phyloP scores from a whole-genome alignment of 2,888 invertebrate genomes.

The Cheilosia grossa region DNA sequence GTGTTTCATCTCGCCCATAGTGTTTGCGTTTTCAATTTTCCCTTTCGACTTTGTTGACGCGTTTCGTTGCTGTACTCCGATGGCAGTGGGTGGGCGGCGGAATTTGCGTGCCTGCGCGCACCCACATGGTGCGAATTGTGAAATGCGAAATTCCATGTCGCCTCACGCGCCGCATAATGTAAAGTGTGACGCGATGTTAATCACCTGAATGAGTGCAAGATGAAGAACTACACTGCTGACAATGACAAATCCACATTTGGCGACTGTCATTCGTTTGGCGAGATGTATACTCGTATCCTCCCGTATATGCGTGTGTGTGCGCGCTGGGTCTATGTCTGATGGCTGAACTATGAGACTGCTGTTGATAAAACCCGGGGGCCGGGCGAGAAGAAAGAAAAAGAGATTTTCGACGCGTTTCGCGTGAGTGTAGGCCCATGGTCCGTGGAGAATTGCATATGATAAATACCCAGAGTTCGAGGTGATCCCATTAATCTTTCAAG shows the following conservation, averaged over 20 bases:
- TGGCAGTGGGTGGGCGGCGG: conserved; percentile 48
- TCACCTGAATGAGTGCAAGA: conserved; percentile 81
- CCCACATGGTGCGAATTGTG: conserved; percentile 56
- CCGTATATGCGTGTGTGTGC: conserved; percentile 4
- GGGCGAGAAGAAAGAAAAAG: conserved; percentile 1
- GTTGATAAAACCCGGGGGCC: conserved; percentile 9
- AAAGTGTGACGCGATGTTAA: conserved; percentile 79
- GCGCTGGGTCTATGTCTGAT: conserved; percentile 22
- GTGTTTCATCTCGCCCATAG: conserved; percentile 39
- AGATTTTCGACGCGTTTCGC: conserved; percentile 61
- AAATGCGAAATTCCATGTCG: conserved; percentile 74
- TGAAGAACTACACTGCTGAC: conserved; percentile 81
- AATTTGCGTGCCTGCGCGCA: conserved; percentile 62
- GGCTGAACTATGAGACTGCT: conserved; percentile 35
- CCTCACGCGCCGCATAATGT: conserved; percentile 69
- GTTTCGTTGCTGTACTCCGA: conserved; percentile 9
- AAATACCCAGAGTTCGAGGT: conserved; percentile 74
- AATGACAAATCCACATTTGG: conserved; percentile 82
- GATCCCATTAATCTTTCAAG: conserved; percentile 75
- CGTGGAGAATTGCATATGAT: conserved; percentile 72
- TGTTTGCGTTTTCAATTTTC: conserved; percentile 67
- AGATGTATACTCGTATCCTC: conserved; percentile 34
- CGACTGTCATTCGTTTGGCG: conserved; percentile 69
- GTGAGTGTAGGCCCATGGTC: conserved; percentile 70
- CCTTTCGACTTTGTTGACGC: conserved; percentile 65